Base-by-base conservation (phyloP, 2,797 vertebrate species). In the Myotis findleyi region DNA sequence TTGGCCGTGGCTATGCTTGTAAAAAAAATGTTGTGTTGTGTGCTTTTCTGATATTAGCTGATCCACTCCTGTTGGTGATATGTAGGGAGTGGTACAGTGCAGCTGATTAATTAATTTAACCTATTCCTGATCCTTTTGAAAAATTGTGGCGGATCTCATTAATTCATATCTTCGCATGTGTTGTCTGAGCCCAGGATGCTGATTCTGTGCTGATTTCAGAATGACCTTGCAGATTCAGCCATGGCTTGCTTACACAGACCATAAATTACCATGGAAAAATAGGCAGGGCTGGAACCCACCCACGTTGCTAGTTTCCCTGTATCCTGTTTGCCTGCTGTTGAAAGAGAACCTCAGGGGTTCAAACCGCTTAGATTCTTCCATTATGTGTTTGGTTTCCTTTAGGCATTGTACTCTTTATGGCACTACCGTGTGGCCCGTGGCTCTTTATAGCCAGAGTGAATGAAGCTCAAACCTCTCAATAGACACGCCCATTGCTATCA, bases 71-170 rank as follows among this genome's bases (percentile, higher is more conserved):
- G 44, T 44, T 25, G 11, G 27, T 30, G 18, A 62, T 14, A 7
- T 7, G 8, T 7, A 85, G 8, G 49, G 5, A 85, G 12, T 53
- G 17, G 23, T 10, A 30, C 6, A 66, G 13, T 57, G 72, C 41
- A 49, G 47, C 44, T 85, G 36, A 47, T 51, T 93, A 57, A 21
- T 83, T 94, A 89, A 51, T 49, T 82, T 80, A 85, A 94, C 47
- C 27, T 64, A 18, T 21, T 51, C 51, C 55, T 59, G 51, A 71
- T 80, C 14, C 76, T 73, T 71, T 77, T 68, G 55, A 27, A 95
- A 91, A 80, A 44, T 16, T 30, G 14, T 5, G 0, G 12, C 1
- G 17, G 0, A 21, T 57, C 16, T 16, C 27, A 80, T 85, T 91
- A 36, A 79, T 47, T 89, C 36, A 3, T 38, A 8, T 47, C 21